Conservation (phyloP, 2,888 invertebrate species). For the Anticlea derivata region DNA sequence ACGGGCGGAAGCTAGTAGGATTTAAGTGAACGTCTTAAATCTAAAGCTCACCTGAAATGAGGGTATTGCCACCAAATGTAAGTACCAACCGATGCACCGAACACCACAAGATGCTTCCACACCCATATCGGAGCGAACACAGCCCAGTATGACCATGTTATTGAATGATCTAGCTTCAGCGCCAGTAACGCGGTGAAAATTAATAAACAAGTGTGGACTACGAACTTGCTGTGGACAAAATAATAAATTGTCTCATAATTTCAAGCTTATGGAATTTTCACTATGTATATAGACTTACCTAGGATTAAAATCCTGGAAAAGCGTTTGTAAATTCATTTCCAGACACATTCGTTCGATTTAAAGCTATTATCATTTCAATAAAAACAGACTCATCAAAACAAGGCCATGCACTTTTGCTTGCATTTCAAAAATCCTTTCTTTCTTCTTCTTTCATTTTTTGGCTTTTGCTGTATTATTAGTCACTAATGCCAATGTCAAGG, state of each 20-base stretch:
- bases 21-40: no score
- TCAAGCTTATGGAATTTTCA: slow-evolving; percentile 20
- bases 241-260: slow-evolving; percentile 36
- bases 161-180: slow-evolving; percentile 93
- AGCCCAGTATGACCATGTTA: slow-evolving; percentile 97
- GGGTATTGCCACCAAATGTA: slow-evolving; percentile 98
- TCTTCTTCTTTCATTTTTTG: no score
- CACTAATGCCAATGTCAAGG: no score
- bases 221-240: slow-evolving; percentile 93
- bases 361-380: slow-evolving; percentile 53
- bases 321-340: slow-evolving; percentile 93
- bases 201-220: slow-evolving; percentile 96
- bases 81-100: slow-evolving; percentile 95
- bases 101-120: slow-evolving; percentile 96
- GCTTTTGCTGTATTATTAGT: no score
- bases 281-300: slow-evolving; percentile 82
- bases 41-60: slow-evolving; percentile 92
- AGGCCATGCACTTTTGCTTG: not conserved
- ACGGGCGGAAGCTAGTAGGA: no score
- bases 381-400: slow-evolving; percentile 16
- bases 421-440: slow-evolving; percentile 18
- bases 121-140: slow-evolving; percentile 98
- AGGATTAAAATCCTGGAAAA: slow-evolving; percentile 96
- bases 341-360: slow-evolving; percentile 66
- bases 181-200: slow-evolving; percentile 96